Percentiles rank a stretch among this genome's conserved stretches.
Evolutionary conservation across 2,797 vertebrate genomes (phyloP).

Genomic region (Karalla daura): DNA sequence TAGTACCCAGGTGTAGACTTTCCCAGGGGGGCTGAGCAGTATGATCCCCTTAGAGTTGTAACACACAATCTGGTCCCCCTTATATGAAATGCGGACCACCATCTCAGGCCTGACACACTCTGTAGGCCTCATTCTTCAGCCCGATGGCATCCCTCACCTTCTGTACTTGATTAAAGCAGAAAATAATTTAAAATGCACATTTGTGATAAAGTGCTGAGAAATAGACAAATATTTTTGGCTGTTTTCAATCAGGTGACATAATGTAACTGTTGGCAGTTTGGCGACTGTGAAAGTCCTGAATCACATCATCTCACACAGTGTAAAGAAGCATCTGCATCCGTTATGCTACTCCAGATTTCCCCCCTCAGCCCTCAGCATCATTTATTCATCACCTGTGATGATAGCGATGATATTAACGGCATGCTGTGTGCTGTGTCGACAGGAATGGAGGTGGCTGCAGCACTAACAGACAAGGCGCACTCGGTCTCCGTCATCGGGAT

Average conservation of each 20-base stretch:
- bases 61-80: too few species aligned
- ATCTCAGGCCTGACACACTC: too few species aligned
- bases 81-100: too few species aligned
- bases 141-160: too few species aligned
- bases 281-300: not conserved
- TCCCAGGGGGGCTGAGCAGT: too few species aligned
- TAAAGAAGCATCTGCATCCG: not conserved
- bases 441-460: constrained; percentile 99
- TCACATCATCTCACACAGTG: not conserved
- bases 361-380: not conserved
- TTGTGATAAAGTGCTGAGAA: too few species aligned
- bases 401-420: not conserved
- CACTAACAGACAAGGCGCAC: constrained; percentile 94
- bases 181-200: too few species aligned
- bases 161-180: too few species aligned
- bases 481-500: constrained; percentile 96
- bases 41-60: too few species aligned
- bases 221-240: too few species aligned
- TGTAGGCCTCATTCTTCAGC: too few species aligned
- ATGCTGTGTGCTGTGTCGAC: constrained; percentile 24
- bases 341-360: not conserved
- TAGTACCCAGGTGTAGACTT: too few species aligned
- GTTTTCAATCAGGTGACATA: not conserved
- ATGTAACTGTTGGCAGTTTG: not conserved
- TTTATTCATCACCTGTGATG: not conserved